A percentile compares a stretch with the other conserved stretches of the same genome.
Evolutionary conservation across 1,140 invertebrate genomes (phyloP).

Genomic region (Procambarus virginalis): DNA sequence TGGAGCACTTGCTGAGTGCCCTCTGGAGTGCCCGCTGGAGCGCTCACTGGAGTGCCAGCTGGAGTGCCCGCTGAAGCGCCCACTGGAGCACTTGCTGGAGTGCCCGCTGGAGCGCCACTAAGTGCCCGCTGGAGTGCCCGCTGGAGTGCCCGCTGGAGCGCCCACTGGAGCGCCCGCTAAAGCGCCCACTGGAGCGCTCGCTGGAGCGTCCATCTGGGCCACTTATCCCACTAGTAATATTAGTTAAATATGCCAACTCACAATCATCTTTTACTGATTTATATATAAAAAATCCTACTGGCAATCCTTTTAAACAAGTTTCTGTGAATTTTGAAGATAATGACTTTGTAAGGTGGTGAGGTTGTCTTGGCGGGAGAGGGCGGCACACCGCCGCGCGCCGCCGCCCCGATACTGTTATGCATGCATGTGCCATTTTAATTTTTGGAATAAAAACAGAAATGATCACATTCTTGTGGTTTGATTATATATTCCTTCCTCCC

Average conservation of each 20-base stretch:
- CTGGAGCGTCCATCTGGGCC: too few relatives aligned
- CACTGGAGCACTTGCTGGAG: too few relatives aligned
- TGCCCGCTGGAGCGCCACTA: too few relatives aligned
- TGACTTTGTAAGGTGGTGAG: background rate
- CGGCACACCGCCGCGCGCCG: background rate
- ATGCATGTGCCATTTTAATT: constrained; percentile 18
- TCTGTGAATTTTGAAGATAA: constrained; percentile 11
- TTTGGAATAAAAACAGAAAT: constrained; percentile 15
- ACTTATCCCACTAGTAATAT: background rate
- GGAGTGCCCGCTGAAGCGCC: too few relatives aligned
- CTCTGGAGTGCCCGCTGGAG: too few relatives aligned
- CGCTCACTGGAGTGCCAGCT: too few relatives aligned
- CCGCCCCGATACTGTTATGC: background rate
- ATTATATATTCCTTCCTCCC: too few relatives aligned
- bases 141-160: too few relatives aligned
- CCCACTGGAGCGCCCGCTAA: too few relatives aligned
- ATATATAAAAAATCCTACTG: background rate
- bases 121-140: too few relatives aligned
- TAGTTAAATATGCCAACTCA: background rate
- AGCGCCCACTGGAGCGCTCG: too few relatives aligned
- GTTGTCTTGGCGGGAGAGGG: background rate
- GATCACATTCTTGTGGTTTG: background rate
- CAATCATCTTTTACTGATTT: constrained; percentile 10
- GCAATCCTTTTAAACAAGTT: background rate
- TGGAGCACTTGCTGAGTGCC: too few relatives aligned